Conservation (phyloP, 2,797 vertebrate species). For the Intellagama lesueurii region DNA sequence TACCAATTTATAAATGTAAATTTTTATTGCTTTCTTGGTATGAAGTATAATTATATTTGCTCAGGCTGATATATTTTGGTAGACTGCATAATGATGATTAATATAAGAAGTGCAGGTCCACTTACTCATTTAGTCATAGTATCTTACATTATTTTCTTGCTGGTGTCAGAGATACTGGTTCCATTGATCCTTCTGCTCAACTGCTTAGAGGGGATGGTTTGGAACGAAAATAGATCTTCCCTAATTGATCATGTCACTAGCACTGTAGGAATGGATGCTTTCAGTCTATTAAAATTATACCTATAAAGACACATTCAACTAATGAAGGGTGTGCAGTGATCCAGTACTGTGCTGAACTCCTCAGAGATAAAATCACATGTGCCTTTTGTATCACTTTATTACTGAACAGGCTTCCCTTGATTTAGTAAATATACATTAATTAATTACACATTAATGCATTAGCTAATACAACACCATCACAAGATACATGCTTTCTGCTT, state of each 20-base stretch:
- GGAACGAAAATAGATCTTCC: not conserved
- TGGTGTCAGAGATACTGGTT: not conserved
- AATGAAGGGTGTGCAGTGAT: not conserved
- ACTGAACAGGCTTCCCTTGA: not conserved
- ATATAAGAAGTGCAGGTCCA: slow-evolving; percentile 1
- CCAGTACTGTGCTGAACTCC: not conserved
- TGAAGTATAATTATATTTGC: slow-evolving; percentile 20
- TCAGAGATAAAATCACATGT: not conserved
- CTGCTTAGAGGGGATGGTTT: not conserved
- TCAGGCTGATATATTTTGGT: not conserved
- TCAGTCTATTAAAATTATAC: slow-evolving; percentile 5
- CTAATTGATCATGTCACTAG: not conserved
- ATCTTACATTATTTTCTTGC: not conserved
- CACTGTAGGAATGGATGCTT: not conserved
- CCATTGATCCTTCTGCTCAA: not conserved
- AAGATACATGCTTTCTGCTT: not conserved
- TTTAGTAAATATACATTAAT: not conserved
- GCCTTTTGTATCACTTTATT: not conserved
- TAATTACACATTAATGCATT: too few relatives aligned
- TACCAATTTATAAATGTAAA: not conserved
- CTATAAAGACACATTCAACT: not conserved
- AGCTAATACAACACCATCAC: not conserved
- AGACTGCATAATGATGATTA: slow-evolving; percentile 5
- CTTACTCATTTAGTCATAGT: not conserved
- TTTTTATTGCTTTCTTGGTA: slow-evolving; percentile 4